Conservation (phyloP, 1,140 invertebrate species). For the Drosophila busckii region DNA sequence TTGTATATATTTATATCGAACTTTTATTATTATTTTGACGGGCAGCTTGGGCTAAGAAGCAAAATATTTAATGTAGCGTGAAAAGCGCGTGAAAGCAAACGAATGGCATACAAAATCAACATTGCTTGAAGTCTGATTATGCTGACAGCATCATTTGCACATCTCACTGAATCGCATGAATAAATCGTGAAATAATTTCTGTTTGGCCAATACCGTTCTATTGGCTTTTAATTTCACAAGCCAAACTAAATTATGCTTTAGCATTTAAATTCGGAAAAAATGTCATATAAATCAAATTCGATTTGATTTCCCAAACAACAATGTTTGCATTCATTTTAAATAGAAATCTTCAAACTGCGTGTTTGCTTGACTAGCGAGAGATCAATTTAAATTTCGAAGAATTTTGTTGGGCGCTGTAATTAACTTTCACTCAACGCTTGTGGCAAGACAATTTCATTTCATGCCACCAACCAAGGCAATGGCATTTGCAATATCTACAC, state of each 20-base stretch:
- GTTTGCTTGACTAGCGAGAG: no score
- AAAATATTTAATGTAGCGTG: slow-evolving; percentile 60
- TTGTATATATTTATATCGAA: slow-evolving; percentile 28
- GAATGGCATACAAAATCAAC: slow-evolving; percentile 34
- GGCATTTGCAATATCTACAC: slow-evolving; percentile 58
- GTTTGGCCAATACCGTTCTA: slow-evolving; percentile 13
- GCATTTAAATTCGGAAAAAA: no score
- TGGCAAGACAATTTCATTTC: slow-evolving; percentile 44
- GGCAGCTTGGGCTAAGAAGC: neutral
- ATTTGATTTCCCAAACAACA: slow-evolving; percentile 40
- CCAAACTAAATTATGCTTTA: no score
- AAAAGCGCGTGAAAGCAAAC: slow-evolving; percentile 47
- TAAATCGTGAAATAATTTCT: slow-evolving; percentile 41
- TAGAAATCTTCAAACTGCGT: no score
- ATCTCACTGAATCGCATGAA: slow-evolving; percentile 43
- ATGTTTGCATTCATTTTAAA: no score
- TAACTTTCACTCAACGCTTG: no score
- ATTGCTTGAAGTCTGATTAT: slow-evolving; percentile 19
- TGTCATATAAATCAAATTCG: slow-evolving; percentile 39
- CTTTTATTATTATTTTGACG: slow-evolving; percentile 10
- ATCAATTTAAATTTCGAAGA: no score
- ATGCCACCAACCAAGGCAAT: slow-evolving; percentile 27
- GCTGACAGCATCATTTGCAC: slow-evolving; percentile 50
- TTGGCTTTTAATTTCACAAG: slow-evolving; percentile 52
- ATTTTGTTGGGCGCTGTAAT: no score